Evolutionary conservation across 2,888 invertebrate species (phyloP).

Genomic region (Tridacna crocea): DNA sequence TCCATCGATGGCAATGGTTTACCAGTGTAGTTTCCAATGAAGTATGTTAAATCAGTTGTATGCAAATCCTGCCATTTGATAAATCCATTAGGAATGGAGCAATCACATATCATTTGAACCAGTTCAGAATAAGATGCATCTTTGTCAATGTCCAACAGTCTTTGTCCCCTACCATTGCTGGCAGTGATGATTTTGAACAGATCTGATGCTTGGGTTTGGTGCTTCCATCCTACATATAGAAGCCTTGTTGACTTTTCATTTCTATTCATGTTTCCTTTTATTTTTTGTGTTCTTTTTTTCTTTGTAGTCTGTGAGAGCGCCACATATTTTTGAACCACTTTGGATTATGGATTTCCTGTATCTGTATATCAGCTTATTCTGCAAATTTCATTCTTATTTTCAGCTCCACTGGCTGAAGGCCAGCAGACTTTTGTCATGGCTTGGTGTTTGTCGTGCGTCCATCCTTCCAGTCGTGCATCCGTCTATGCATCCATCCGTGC

Average conservation of each 20-base stretch:
- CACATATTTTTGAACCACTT: conserved; percentile 2
- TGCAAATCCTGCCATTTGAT: conserved; percentile 34
- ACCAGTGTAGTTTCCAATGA: conserved; percentile 33
- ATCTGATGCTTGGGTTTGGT: conserved; percentile 22
- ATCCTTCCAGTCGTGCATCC: no score
- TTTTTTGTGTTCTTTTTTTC: conserved; percentile 18
- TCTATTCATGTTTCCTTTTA: not conserved
- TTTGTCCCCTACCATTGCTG: conserved; percentile 34
- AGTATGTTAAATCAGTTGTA: conserved; percentile 29
- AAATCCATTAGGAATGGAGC: conserved; percentile 31
- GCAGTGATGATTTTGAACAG: conserved; percentile 32
- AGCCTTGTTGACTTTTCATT: conserved; percentile 26
- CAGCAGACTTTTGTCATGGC: no score
- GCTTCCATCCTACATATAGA: not conserved
- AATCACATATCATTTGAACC: conserved; percentile 30
- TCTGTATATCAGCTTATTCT: not conserved
- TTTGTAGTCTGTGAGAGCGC: conserved; percentile 4
- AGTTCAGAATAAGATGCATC: conserved; percentile 34
- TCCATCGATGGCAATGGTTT: conserved; percentile 35
- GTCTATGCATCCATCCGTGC: no score
- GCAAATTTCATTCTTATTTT: conserved; percentile 12
- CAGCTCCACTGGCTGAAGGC: no score
- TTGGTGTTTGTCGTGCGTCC: no score
- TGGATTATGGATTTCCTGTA: conserved; percentile 9
- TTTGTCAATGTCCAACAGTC: conserved; percentile 31